Conservation (phyloP, 1,140 invertebrate genomes). For the Drosophila auraria region DNA sequence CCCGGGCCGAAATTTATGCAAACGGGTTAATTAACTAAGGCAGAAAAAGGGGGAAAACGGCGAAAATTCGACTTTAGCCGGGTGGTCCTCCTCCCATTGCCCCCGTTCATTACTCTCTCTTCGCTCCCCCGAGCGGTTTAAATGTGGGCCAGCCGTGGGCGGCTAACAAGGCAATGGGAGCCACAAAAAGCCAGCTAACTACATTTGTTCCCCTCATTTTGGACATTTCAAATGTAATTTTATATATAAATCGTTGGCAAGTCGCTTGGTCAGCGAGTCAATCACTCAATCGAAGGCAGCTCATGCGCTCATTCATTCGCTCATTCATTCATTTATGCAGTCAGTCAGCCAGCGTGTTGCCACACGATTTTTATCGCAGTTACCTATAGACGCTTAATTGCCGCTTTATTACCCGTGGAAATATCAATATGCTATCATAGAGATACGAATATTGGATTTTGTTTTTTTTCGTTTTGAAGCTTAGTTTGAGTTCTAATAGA, state of each 20-base stretch:
- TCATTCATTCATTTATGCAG: slow-evolving; percentile 55
- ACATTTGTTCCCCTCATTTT: slow-evolving; percentile 67
- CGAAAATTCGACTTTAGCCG: slow-evolving; percentile 66
- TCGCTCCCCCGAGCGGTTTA: slow-evolving; percentile 5
- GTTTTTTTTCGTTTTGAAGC: neutral
- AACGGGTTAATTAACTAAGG: slow-evolving; percentile 81
- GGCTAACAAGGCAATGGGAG: slow-evolving; percentile 63
- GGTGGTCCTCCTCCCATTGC: slow-evolving; percentile 59
- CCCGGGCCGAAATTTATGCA: slow-evolving; percentile 72
- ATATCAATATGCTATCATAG: slow-evolving; percentile 33
- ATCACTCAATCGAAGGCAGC: slow-evolving; percentile 34
- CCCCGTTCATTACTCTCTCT: slow-evolving; percentile 15
- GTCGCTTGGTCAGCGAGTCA: slow-evolving; percentile 52
- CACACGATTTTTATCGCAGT: slow-evolving; percentile 71
- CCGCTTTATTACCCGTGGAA: slow-evolving; percentile 64
- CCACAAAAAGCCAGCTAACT: slow-evolving; percentile 37
- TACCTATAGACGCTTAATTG: slow-evolving; percentile 75
- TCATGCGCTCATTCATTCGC: slow-evolving; percentile 24
- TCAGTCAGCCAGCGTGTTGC: slow-evolving; percentile 62
- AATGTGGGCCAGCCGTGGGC: slow-evolving; percentile 74
- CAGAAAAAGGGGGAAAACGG: slow-evolving; percentile 25
- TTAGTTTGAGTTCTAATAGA: slow-evolving; percentile 51
- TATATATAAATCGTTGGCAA: slow-evolving; percentile 35
- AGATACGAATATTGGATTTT: slow-evolving; percentile 4
- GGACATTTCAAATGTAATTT: slow-evolving; percentile 78